phyloP scores from a whole-genome alignment of 2,888 invertebrate genomes.

The Julus scanicus region DNA sequence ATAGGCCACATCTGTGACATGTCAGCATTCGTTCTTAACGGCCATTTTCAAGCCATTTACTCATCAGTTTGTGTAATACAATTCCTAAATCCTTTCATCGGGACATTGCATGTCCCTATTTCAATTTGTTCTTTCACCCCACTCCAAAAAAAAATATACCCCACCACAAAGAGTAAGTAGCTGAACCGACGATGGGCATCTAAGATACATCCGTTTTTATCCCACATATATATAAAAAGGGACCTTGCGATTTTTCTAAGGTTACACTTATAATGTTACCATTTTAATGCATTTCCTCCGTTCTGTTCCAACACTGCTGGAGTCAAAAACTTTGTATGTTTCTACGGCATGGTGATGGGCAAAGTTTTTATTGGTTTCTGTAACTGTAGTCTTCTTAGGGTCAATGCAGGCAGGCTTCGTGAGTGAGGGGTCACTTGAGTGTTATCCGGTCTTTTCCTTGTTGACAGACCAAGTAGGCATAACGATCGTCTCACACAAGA shows the following conservation, averaged over 20 bases:
- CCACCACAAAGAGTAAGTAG: background rate
- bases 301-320: background rate
- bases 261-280: conserved; percentile 29
- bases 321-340: background rate
- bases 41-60: background rate
- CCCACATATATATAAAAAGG: background rate
- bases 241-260: conserved; percentile 13
- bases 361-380: background rate
- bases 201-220: background rate
- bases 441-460: background rate
- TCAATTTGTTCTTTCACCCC: conserved; percentile 28
- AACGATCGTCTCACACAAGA: conserved; percentile 7
- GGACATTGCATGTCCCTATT: background rate
- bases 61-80: conserved; percentile 8
- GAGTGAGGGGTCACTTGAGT: background rate
- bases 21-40: background rate
- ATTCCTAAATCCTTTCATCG: conserved; percentile 19
- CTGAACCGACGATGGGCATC: background rate
- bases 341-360: background rate
- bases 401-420: background rate
- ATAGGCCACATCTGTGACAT: background rate
- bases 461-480: background rate
- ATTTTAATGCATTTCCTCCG: conserved; percentile 27
- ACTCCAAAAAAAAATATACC: background rate
- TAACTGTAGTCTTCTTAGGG: background rate